Percentiles rank a stretch among this genome's conserved stretches.
Evolutionary conservation across 2,888 invertebrate genomes (phyloP).

Genomic region (Serrognathus titanus): DNA sequence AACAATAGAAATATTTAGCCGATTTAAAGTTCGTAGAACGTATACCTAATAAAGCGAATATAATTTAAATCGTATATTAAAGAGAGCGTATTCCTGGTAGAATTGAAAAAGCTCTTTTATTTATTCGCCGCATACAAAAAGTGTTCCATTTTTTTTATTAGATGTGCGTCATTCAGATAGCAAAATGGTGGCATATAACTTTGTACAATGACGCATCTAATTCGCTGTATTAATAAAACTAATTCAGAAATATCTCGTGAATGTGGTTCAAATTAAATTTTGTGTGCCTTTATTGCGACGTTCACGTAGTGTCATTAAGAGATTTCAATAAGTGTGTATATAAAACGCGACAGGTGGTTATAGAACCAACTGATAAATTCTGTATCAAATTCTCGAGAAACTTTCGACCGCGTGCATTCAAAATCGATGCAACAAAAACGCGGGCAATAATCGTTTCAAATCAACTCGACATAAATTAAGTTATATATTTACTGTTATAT

Average conservation of each 20-base stretch:
- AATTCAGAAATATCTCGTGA: background rate
- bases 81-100: background rate
- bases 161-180: background rate
- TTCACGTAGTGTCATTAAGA: slow-evolving; percentile 1
- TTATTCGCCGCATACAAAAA: background rate
- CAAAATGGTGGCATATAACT: background rate
- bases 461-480: background rate
- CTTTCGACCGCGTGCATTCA: background rate
- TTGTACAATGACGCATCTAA: background rate
- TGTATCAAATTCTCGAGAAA: background rate
- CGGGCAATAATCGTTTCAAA: background rate
- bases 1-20: too few relatives aligned
- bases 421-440: background rate
- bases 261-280: slow-evolving; percentile 1
- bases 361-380: slow-evolving; percentile 1
- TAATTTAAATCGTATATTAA: background rate
- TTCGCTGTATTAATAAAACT: background rate
- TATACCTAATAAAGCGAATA: too few relatives aligned
- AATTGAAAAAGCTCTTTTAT: background rate
- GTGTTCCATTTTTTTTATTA: background rate
- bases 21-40: too few relatives aligned
- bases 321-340: slow-evolving; percentile 5
- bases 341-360: slow-evolving; percentile 11
- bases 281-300: background rate
- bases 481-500: background rate